Evolutionary conservation across 2,888 invertebrate genomes (phyloP).

Genomic region (Dasypolia templi): DNA sequence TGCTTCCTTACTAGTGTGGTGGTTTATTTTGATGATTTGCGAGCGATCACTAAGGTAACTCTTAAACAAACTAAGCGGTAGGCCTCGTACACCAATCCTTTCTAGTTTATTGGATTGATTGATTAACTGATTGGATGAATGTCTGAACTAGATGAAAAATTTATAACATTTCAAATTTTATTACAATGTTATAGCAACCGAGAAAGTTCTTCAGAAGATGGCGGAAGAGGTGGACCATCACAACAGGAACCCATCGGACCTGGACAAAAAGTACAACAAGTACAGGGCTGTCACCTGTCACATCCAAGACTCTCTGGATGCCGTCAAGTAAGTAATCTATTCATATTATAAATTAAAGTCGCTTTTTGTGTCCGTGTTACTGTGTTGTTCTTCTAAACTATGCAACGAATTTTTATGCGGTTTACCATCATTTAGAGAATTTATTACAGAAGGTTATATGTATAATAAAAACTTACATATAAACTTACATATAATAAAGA

Average conservation of each 20-base stretch:
- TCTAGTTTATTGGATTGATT: too few species aligned
- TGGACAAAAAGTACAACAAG: conserved; percentile 75
- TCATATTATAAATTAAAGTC: background rate
- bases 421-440: background rate
- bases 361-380: too few species aligned
- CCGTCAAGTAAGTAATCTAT: conserved; percentile 66
- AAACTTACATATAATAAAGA: background rate
- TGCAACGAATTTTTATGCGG: background rate
- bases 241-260: conserved; percentile 67
- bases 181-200: conserved; percentile 68
- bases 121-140: too few species aligned
- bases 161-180: background rate
- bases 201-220: conserved; percentile 77
- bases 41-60: too few species aligned
- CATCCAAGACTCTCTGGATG: conserved; percentile 81
- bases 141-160: too few species aligned
- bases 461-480: background rate
- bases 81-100: too few species aligned
- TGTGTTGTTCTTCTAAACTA: background rate
- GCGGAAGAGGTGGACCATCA: conserved; percentile 76
- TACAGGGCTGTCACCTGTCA: conserved; percentile 77
- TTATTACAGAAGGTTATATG: background rate
- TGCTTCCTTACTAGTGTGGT: too few species aligned
- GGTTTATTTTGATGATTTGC: too few species aligned
- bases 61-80: too few species aligned